Percentiles rank a stretch among this genome's conserved stretches.
These are phyloP conservation scores for Drosophila albomicans DNA, from an alignment of 1,140 invertebrate species.

Conservation along the genomic window DNA sequence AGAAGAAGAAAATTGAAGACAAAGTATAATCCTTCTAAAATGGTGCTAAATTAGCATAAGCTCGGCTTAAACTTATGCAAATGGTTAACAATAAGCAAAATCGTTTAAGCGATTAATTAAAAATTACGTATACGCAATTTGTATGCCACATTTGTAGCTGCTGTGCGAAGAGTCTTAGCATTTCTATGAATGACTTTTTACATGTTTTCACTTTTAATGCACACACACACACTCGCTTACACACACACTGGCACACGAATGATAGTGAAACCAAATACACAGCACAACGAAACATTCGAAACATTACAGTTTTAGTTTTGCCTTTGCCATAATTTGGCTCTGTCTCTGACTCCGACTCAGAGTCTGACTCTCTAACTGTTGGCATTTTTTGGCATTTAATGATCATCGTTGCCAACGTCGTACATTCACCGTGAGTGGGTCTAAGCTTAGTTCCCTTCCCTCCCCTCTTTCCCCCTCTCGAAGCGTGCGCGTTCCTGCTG, in stretches of 20 bases:
- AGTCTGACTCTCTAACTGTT: constrained; percentile 56
- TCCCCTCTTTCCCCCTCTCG: not conserved
- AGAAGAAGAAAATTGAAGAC: not conserved
- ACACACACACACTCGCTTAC: constrained; percentile 30
- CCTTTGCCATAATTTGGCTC: constrained; percentile 75
- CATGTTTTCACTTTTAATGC: constrained; percentile 82
- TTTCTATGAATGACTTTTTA: constrained; percentile 72
- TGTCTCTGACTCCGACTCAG: constrained; percentile 38
- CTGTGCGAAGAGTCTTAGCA: constrained; percentile 30
- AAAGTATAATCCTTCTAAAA: constrained; percentile 49
- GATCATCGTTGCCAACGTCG: constrained; percentile 63
- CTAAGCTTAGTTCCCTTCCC: not conserved
- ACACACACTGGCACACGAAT: constrained; percentile 25
- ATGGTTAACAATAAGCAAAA: constrained; percentile 48
- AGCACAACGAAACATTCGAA: constrained; percentile 75
- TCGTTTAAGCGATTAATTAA: constrained; percentile 74
- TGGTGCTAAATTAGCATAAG: constrained; percentile 42
- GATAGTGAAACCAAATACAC: constrained; percentile 56
- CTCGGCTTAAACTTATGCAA: constrained; percentile 33
- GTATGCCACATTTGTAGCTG: constrained; percentile 51
- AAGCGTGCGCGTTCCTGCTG: constrained; percentile 19
- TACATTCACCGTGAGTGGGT: constrained; percentile 56
- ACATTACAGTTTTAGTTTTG: constrained; percentile 74
- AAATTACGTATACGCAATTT: constrained; percentile 80
- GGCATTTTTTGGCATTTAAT: constrained; percentile 77